A percentile compares a stretch with the other conserved stretches of the same genome.
Evolutionary conservation across 2,113 vertebrate genomes (phyloP).

Genomic region (Galemys pyrenaicus): DNA sequence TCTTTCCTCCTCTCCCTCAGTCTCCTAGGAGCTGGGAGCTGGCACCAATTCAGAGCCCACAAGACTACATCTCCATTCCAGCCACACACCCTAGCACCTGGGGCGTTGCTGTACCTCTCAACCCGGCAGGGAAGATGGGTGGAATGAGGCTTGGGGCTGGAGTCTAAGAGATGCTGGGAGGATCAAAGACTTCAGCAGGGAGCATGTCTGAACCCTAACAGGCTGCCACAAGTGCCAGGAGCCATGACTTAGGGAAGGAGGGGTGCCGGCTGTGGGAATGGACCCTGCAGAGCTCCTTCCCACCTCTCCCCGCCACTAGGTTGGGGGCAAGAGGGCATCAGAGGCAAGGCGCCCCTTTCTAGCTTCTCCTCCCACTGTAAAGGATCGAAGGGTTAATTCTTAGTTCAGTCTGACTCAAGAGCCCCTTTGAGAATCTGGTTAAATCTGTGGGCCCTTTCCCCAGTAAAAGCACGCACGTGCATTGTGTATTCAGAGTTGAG

Average conservation of each 20-base stretch:
- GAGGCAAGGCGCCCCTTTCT: background rate
- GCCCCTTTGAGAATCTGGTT: background rate
- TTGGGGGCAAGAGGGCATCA: background rate
- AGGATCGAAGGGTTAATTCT: background rate
- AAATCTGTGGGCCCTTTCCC: background rate
- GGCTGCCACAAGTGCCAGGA: background rate
- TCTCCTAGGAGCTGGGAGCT: background rate
- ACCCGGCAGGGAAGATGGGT: background rate
- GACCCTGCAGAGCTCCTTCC: background rate
- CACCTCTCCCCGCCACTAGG: background rate
- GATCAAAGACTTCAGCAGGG: slow-evolving; percentile 55
- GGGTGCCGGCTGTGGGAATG: background rate
- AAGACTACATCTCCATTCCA: background rate
- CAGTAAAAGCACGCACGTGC: background rate
- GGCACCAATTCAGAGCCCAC: background rate
- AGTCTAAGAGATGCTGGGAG: background rate
- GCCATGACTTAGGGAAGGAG: background rate
- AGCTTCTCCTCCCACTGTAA: background rate
- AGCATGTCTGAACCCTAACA: slow-evolving; percentile 47
- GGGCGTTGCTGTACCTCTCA: background rate
- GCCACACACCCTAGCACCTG: background rate
- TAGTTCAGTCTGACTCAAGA: background rate
- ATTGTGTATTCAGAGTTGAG: background rate
- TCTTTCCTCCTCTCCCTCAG: background rate
- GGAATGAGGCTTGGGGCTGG: background rate